Evolutionary conservation across 2,113 vertebrate species (phyloP).

Genomic region (Xenotilapia leptura): DNA sequence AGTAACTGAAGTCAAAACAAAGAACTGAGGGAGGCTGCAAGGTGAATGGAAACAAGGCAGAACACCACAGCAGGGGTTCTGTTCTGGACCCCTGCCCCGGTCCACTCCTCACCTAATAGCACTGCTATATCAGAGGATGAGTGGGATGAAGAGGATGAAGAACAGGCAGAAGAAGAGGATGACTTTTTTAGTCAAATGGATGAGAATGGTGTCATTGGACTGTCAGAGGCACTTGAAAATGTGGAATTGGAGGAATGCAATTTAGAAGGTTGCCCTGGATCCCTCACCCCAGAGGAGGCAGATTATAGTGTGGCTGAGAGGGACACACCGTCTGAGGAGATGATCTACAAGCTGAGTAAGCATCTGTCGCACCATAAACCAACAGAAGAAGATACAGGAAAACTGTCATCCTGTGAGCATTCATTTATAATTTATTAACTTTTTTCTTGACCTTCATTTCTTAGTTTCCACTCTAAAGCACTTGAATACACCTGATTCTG

Average conservation of each 20-base stretch:
- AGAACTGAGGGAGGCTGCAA: neutral
- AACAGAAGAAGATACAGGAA: neutral
- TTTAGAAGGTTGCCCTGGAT: neutral
- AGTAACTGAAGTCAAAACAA: neutral
- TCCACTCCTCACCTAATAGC: conserved; percentile 26
- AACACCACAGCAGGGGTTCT: conserved; percentile 4
- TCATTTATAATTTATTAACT: neutral
- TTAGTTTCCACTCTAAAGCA: neutral
- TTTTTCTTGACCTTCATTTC: neutral
- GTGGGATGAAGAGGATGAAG: conserved; percentile 29
- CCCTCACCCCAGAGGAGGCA: neutral
- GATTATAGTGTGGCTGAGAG: neutral
- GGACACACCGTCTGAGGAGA: neutral
- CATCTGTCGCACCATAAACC: neutral
- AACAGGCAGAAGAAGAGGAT: neutral
- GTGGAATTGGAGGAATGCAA: neutral
- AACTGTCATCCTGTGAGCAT: conserved; percentile 33
- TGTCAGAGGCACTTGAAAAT: conserved; percentile 23
- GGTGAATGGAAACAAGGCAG: conserved; percentile 9
- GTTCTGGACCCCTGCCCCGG: conserved; percentile 30
- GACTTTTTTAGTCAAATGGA: conserved; percentile 67
- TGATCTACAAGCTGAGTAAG: conserved; percentile 15
- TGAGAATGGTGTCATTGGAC: conserved; percentile 71
- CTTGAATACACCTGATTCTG: neutral
- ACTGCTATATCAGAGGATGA: conserved; percentile 25